Base-by-base conservation (phyloP, 2,888 invertebrate species). In the Zaprionus lineosus region DNA sequence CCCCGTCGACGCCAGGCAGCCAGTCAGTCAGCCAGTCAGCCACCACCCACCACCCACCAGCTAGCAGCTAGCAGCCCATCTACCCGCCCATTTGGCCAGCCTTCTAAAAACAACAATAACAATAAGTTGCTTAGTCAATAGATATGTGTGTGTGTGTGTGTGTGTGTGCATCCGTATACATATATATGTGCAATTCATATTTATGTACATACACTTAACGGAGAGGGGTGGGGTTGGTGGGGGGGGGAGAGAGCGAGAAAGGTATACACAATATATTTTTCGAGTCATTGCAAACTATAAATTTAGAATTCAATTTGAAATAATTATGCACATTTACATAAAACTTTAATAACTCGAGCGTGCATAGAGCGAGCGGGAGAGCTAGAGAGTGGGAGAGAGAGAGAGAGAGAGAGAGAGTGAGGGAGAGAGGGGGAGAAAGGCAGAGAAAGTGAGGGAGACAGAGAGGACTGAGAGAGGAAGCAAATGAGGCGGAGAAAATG, bases 291-390 rank as follows among this genome's bases (percentile, higher is more conserved):
- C 73, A 61, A 72, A 81, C 77, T 76, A 78, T 73, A 84, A 78
- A 84, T 78, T 78, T 84, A 84, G 77, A 78, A 69, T 81, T 84
- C 70, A 76, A 81, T 77, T 78, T 81, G 69, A 76, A 79, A 81
- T 81, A 77, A 84, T 77, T 77, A 77, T 77, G 81, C 77, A 73
- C 58, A 83, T 75, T 76, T 82, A 67, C 83, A 76, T 82, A 76
- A 69, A 81, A 63, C 76, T 76, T 79, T 61, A 59, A 72, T 74
- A 74, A 69, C 70, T 70, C 57, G 58, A 50, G 61, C 71, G 61
- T 66, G 70, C 60, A 58, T 59, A 64, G 44, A 55, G 47, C 56
- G 57, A 67, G 44, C 11, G 34, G 21, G 33, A 40, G 50, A 46
- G 31, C 65, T 29, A 21, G n/a, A 36, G 12, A 19, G 19, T n/a